A percentile compares a stretch with the other conserved stretches of the same genome.
Conservation (phyloP, 2,888 invertebrate genomes). For the Pheosia gnoma region DNA sequence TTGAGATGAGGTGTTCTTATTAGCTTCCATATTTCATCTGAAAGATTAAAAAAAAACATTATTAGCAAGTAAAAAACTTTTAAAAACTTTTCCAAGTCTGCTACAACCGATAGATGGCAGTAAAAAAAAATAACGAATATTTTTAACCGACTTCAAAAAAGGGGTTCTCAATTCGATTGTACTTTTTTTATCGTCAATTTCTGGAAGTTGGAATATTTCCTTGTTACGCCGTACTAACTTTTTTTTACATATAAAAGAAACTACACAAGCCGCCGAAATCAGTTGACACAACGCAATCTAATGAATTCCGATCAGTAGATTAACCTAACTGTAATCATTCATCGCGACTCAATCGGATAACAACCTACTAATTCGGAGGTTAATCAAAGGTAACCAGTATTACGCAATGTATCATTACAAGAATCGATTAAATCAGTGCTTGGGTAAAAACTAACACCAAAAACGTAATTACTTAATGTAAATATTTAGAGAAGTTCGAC, state of each 20-base stretch:
- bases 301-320: neutral
- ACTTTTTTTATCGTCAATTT: too few relatives aligned
- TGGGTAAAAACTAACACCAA: neutral
- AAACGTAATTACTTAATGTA: neutral
- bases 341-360: neutral
- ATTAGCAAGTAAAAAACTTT: neutral
- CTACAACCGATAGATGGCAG: too few relatives aligned
- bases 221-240: too few relatives aligned
- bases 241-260: neutral
- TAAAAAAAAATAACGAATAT: too few relatives aligned
- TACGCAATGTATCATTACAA: neutral
- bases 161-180: too few relatives aligned
- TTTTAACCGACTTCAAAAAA: too few relatives aligned
- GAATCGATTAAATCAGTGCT: neutral
- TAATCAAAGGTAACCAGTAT: neutral
- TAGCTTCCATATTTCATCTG: slow-evolving; percentile 77
- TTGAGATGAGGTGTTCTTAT: slow-evolving; percentile 69
- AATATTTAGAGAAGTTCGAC: too few relatives aligned
- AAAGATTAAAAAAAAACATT: slow-evolving; percentile 23
- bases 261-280: neutral
- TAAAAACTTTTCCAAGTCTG: too few relatives aligned
- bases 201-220: too few relatives aligned
- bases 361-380: neutral
- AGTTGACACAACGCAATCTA: neutral
- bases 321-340: neutral